phyloP scores from a whole-genome alignment of 2,797 vertebrate genomes.

The Labroides dimidiatus region DNA sequence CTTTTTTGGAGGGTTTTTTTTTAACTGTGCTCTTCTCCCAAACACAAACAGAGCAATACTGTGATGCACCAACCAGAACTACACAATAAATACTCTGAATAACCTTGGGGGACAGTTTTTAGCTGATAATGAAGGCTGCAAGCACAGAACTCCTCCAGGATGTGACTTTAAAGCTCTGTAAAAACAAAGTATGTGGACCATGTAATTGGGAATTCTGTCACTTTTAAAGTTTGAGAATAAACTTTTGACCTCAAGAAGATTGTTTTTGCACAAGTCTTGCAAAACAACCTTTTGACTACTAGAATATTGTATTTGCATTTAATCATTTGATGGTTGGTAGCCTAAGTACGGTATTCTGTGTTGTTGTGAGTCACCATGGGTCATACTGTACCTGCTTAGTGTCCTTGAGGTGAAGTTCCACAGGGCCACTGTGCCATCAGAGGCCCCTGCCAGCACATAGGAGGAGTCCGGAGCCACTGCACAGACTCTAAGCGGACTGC shows the following conservation, averaged over 20 bases:
- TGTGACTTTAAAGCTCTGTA: background rate
- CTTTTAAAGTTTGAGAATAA: background rate
- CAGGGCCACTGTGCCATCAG: slow-evolving; percentile 85
- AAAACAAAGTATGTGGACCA: background rate
- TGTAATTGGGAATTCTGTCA: background rate
- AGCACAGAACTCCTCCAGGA: background rate
- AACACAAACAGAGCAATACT: background rate
- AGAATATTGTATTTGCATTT: too few species aligned
- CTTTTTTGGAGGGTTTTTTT: background rate
- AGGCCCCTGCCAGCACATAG: slow-evolving; percentile 81
- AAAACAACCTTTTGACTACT: too few species aligned
- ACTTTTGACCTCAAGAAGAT: slow-evolving; percentile 1
- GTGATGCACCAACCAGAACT: background rate
- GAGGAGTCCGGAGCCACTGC: slow-evolving; percentile 78
- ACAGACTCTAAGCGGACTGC: slow-evolving; percentile 87
- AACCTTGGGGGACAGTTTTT: slow-evolving; percentile 7
- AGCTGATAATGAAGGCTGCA: slow-evolving; percentile 21
- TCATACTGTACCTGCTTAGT: slow-evolving; percentile 77
- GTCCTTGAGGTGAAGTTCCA: slow-evolving; percentile 83
- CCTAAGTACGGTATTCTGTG: too few species aligned
- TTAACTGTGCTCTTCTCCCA: background rate
- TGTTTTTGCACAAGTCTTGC: background rate
- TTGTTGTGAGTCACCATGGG: background rate
- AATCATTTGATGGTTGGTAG: too few species aligned
- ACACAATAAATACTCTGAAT: background rate